phyloP scores from a whole-genome alignment of 1,140 invertebrate species.

The Rhyzopertha dominica region DNA sequence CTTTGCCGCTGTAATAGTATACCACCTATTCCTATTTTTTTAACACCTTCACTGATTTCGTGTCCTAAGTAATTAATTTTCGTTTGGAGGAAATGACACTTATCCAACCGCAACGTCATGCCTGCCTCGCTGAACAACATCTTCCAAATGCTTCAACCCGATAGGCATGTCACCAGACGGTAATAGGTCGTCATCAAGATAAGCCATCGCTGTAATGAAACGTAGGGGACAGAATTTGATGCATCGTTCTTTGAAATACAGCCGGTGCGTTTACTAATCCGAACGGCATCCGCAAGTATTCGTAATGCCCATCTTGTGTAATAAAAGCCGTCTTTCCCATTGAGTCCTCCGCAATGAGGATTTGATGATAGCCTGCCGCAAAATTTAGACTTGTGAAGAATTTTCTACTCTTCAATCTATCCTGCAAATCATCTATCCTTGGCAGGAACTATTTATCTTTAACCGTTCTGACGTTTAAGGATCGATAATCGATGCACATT shows the following conservation, averaged over 20 bases:
- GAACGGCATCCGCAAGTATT: slow-evolving; percentile 29
- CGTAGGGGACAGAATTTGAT: slow-evolving; percentile 17
- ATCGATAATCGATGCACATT: slow-evolving; percentile 35
- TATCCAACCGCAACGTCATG: no score
- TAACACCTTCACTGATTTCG: no score
- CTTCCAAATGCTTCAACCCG: no score
- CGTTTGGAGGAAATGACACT: no score
- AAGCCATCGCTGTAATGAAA: slow-evolving; percentile 24
- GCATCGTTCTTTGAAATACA: slow-evolving; percentile 25
- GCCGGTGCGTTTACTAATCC: slow-evolving; percentile 24
- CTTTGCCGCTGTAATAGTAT: no score
- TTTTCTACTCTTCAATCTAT: slow-evolving; percentile 33
- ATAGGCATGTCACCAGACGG: no score
- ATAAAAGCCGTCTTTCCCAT: slow-evolving; percentile 26
- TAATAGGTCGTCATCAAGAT: slow-evolving; percentile 39
- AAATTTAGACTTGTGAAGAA: slow-evolving; percentile 36
- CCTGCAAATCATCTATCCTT: slow-evolving; percentile 42
- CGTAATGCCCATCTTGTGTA: slow-evolving; percentile 28
- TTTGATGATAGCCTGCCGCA: slow-evolving; percentile 30
- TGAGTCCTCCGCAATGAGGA: slow-evolving; percentile 30
- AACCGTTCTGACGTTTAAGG: slow-evolving; percentile 29
- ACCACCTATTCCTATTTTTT: no score
- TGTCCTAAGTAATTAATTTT: no score
- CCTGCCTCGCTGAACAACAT: no score
- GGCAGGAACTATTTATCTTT: slow-evolving; percentile 28